Base-by-base conservation (phyloP, 2,113 vertebrate genomes). In the Anhinga anhinga region DNA sequence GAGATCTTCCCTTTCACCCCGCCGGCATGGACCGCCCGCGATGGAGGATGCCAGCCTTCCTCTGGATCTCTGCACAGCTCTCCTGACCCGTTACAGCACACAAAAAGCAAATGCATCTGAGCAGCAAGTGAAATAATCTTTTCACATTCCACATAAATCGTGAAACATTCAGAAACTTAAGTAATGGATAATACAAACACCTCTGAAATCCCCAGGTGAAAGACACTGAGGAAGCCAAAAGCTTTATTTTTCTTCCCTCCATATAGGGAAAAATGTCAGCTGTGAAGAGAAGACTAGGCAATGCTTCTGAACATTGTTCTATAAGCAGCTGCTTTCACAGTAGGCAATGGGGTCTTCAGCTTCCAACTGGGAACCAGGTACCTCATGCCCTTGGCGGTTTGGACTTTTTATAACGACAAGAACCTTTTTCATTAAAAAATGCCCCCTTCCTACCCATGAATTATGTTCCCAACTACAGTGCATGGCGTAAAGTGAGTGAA, bases 11-110 rank as follows among this genome's bases (percentile, higher is more conserved):
- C 21, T 93, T 52, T 27, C 53, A 42, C 9, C 11, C 21, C 2
- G 1, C 25, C 66, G 45, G 42, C 62, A 59, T 0, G 1, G 42
- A 30, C n/a, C 3, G 3, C 52, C 52, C 17, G 13, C 1, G 0
- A 14, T 19, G 34, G 22, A 70, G 30, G 44, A 38, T 22, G 38
- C 27, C 49, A 36, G 55, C n/a, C n/a, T 42, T 58, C 6, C 27
- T 40, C 56, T 27, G 34, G 10, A 73, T 69, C 27, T 71, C 44
- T 56, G 63, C 32, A 32, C 40, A 50, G 63, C 11, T 26, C 22
- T 56, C 18, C 66, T n/a, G 19, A 52, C 17, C 8, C 1, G 0
- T 30, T 22, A 72, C 16, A 50, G 47, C 26, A 65, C 45, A 87
- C 27, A 40, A 34, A 66, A 45, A 62, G 16, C 14, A 67, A 90